Conservation (phyloP, 2,888 invertebrate species). For the Cephus rjabovi region DNA sequence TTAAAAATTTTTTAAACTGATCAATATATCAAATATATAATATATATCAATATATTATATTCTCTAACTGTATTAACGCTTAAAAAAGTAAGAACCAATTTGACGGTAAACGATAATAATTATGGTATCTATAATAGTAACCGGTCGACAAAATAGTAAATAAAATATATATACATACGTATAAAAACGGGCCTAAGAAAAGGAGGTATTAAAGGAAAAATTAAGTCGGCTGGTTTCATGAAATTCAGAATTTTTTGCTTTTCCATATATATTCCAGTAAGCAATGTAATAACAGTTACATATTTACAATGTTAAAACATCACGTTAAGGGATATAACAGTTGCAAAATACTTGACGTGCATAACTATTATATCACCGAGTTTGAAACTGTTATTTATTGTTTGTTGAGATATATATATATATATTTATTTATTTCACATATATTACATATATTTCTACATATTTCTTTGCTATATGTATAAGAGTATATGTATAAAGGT, state of each 20-base stretch:
- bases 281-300: not conserved
- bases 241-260: not conserved
- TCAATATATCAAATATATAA: not conserved
- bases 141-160: not conserved
- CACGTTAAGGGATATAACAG: not conserved
- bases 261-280: not conserved
- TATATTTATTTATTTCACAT: too few relatives aligned
- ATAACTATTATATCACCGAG: not conserved
- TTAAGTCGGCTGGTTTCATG: not conserved
- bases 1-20: not conserved
- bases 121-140: not conserved
- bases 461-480: not conserved
- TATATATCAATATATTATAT: not conserved
- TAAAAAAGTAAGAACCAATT: not conserved
- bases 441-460: not conserved
- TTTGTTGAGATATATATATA: not conserved
- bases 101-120: not conserved
- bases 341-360: not conserved
- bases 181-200: not conserved
- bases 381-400: not conserved
- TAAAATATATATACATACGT: not conserved
- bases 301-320: not conserved
- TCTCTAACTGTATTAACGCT: not conserved
- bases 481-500: not conserved
- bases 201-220: not conserved